Evolutionary conservation across 2,797 vertebrate species (phyloP), one percentile per base, ranked within the genome.

Genomic region (Melanotaenia nigrans): DNA sequence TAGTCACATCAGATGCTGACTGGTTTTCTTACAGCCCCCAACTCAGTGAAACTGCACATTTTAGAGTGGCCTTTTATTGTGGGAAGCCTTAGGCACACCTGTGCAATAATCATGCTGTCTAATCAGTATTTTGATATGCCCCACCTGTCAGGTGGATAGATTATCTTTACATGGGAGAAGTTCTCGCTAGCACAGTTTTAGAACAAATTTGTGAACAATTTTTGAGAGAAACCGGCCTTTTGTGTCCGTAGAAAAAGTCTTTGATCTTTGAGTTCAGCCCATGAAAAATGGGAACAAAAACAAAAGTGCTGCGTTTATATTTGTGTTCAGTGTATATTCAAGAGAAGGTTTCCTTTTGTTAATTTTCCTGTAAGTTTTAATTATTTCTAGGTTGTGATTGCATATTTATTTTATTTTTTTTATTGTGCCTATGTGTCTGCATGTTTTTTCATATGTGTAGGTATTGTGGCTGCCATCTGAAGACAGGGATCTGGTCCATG

Each of bases 391-490:
- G 35, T 30, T 57, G 7, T 25, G 13, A 16, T 22, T 54, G 30
- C 30, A 1, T 33, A 11, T 54, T 13, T 54, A 14, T 12, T 25
- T 25, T 14, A 28, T 54, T 14, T 10, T 14, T 5, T 14, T 54
- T 24, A 5, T 28, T 54, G 24, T 25, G n/a, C 3, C n/a, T 12
- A 12, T 24, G 49, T 53, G 49, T 22, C 2, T 13, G 22, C 22
- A 53, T 49, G 20, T n/a, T n/a, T 30, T 49, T 53, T 4, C 60
- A 20, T 54, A 11, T 68, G 16, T 78, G 59, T 75, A 97, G 96
- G 94, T 97, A 53, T 71, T 96, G 24, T 97, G 96, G 96, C 87
- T 97, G 61, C 90, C 94, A 0, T 75, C 91, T 0, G 87, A 91
- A 1, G 80, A 93, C 85, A 89, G 96, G 67, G 67, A 89, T 0